Evolutionary conservation across 1,140 invertebrate species (phyloP).

Genomic region (Leptoteleia sp.): DNA sequence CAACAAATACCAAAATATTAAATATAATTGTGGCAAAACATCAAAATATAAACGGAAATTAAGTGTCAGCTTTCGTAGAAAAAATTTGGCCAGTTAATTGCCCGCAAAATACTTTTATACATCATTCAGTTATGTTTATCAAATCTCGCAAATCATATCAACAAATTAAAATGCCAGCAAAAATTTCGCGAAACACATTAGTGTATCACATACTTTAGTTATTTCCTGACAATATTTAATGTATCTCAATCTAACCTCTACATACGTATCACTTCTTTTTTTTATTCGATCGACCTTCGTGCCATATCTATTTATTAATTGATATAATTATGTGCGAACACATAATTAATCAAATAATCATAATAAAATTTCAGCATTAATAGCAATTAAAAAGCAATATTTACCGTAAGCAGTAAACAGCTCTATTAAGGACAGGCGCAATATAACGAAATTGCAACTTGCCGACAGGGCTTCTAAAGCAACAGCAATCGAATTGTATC

Average conservation of each 20-base stretch:
- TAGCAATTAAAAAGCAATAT: conserved; percentile 19
- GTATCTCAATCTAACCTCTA: conserved; percentile 39
- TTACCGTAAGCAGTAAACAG: conserved; percentile 48
- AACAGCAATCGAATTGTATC: no score
- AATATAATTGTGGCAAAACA: neutral
- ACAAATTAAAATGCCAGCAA: neutral
- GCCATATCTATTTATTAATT: conserved; percentile 5
- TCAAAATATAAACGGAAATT: neutral
- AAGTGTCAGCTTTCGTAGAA: neutral
- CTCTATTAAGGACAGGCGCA: no score
- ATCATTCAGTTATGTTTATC: neutral
- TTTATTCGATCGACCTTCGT: conserved; percentile 1
- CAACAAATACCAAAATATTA: no score
- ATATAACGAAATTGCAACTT: no score
- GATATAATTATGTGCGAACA: conserved; percentile 5
- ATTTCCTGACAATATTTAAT: conserved; percentile 37
- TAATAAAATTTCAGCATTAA: conserved; percentile 14
- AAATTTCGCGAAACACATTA: neutral
- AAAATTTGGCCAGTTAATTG: neutral
- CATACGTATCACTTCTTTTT: conserved; percentile 22
- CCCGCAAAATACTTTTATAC: neutral
- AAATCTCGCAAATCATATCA: neutral
- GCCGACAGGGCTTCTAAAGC: no score
- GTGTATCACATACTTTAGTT: conserved; percentile 12
- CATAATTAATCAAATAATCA: conserved; percentile 6